Base-by-base conservation (phyloP, 2,888 invertebrate genomes). In the Patella ulyssiponensis region DNA sequence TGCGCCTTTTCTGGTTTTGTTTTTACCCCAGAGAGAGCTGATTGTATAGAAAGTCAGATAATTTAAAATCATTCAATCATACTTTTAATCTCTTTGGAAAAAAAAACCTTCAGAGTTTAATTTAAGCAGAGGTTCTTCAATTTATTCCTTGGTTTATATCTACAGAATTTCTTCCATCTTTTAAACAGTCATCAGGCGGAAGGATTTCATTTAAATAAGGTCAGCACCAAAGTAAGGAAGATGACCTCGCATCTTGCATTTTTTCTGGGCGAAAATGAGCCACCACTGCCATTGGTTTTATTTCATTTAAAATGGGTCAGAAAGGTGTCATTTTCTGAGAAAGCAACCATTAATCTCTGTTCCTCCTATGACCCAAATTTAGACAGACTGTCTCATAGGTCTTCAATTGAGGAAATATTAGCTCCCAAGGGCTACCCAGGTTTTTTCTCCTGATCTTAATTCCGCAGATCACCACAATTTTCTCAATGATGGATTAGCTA, bases 61-160 rank as follows among this genome's bases (percentile, higher is more conserved):
- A 64, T 64, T 64, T 23, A 64, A 23, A 64, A 64, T 64, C 64
- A 23, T 64, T 64, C 64, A 64, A 64, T 64, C 64, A 64, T 64
- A 64, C 64, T 64, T 64, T 64, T 64, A 64, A 64, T 64, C 64
- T 64, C 64, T 23, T 64, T 64, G 20, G 23, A 64, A 64, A 23
- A 64, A 64, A 64, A 20, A 23, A 12, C 14, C 64, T 64, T 23
- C 64, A 64, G 23, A 44, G 44, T 44, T 44, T 44, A 44, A 44
- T 44, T 44, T 44, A 44, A 44, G 44, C 44, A 44, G 44, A 44
- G 44, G 44, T 44, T 44, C 44, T 44, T 44, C 44, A 44, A 44
- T 44, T 44, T 44, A 44, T 44, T 44, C 44, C 44, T 44, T 44
- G 44, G 44, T 44, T 44, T 44, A 44, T 44, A 44, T 44, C 44